phyloP scores from a whole-genome alignment of 2,888 invertebrate genomes.

The Hirtodrosophila histrioides region DNA sequence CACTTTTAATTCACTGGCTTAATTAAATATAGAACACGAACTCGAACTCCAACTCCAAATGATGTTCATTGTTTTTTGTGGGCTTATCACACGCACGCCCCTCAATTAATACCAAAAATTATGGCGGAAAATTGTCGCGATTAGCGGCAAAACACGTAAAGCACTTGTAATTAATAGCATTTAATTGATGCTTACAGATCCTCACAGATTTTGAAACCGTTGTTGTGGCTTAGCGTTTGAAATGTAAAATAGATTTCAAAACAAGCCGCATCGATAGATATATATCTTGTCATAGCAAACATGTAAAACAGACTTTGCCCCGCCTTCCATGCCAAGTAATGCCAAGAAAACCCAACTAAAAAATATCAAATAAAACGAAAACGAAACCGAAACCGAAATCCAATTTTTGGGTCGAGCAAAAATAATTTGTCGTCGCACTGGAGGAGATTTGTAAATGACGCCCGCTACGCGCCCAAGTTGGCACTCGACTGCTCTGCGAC shows the following conservation, averaged over 20 bases:
- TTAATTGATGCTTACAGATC: slow-evolving; percentile 12
- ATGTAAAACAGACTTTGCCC: slow-evolving; percentile 24
- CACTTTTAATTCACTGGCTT: slow-evolving; percentile 16
- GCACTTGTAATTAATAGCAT: slow-evolving; percentile 17
- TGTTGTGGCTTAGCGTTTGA: slow-evolving; percentile 25
- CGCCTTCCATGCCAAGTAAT: slow-evolving; percentile 20
- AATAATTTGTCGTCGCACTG: slow-evolving; percentile 23
- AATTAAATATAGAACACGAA: slow-evolving; percentile 6
- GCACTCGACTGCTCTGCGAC: slow-evolving; percentile 54
- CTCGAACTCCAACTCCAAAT: not conserved
- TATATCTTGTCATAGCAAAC: slow-evolving; percentile 27
- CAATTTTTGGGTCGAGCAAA: slow-evolving; percentile 33
- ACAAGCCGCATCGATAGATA: slow-evolving; percentile 46
- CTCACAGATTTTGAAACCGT: slow-evolving; percentile 4
- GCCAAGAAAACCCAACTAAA: slow-evolving; percentile 27
- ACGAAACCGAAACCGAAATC: slow-evolving; percentile 24
- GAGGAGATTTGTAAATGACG: slow-evolving; percentile 44
- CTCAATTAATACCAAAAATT: slow-evolving; percentile 30
- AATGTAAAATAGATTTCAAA: slow-evolving; percentile 59
- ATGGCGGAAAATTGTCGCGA: slow-evolving; percentile 24
- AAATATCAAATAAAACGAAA: slow-evolving; percentile 17
- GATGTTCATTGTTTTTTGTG: slow-evolving; percentile 7
- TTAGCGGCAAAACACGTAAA: slow-evolving; percentile 35
- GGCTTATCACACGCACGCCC: slow-evolving; percentile 60
- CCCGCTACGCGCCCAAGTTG: slow-evolving; percentile 74